Conservation (phyloP, 2,113 vertebrate genomes). For the Sphaerodactylus townsendi region DNA sequence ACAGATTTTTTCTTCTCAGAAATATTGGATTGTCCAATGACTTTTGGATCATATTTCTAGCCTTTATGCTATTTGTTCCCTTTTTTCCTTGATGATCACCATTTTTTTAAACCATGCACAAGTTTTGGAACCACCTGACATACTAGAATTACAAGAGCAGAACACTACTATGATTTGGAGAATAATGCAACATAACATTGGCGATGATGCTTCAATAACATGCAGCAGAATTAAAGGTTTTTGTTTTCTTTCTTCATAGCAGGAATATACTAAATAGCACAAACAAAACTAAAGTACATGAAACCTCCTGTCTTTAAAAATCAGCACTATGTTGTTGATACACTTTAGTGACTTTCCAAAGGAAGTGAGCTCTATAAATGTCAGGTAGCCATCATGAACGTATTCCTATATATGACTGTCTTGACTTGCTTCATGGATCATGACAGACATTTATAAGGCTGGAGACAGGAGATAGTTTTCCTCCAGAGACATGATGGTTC, state of each 20-base stretch:
- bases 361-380: neutral
- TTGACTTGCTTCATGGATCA: neutral
- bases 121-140: neutral
- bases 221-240: neutral
- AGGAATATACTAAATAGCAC: neutral
- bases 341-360: neutral
- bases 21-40: constrained; percentile 42
- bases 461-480: neutral
- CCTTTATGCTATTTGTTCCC: neutral
- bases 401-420: neutral
- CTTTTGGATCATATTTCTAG: constrained; percentile 33
- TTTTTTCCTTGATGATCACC: neutral
- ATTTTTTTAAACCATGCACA: neutral
- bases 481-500: neutral
- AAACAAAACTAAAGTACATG: no score
- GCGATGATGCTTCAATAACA: neutral
- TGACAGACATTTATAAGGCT: neutral
- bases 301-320: neutral
- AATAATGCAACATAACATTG: constrained; percentile 4
- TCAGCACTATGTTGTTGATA: no score
- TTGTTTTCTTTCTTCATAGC: neutral
- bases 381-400: neutral
- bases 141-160: neutral
- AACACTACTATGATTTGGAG: neutral
- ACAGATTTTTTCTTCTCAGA: constrained; percentile 38